Conservation (phyloP, 2,113 vertebrate genomes). For the Ctenodactylus gundi region DNA sequence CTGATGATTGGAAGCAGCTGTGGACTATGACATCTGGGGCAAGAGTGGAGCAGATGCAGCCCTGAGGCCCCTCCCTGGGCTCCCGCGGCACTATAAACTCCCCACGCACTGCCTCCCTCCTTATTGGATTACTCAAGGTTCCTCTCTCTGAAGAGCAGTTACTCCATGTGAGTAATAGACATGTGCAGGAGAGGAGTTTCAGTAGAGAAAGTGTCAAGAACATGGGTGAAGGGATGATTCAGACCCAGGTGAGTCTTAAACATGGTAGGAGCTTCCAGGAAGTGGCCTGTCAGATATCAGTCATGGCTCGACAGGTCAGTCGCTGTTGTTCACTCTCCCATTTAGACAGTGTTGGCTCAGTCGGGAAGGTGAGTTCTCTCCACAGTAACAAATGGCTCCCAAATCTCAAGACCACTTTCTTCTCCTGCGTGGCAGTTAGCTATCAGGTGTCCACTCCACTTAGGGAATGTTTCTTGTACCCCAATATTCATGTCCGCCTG, state of each 20-base stretch:
- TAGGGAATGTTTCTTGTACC: background rate
- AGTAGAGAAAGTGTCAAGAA: background rate
- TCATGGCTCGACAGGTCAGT: accelerated
- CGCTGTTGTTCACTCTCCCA: no score
- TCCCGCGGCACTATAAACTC: background rate
- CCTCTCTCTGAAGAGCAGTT: background rate
- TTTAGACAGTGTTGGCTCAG: accelerated
- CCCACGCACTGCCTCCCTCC: no score
- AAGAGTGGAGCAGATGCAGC: constrained; percentile 39
- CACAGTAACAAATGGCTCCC: background rate
- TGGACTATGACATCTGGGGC: constrained; percentile 61
- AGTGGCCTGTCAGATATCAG: background rate
- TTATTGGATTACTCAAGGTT: accelerated
- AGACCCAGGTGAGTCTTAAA: background rate
- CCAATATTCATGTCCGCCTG: no score
- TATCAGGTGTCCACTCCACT: background rate
- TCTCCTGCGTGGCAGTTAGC: accelerated
- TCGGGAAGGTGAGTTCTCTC: background rate
- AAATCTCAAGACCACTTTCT: background rate
- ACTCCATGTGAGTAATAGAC: background rate
- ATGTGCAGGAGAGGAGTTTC: background rate
- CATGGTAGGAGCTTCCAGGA: background rate
- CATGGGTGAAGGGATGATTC: background rate
- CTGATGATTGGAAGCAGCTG: constrained; percentile 75
- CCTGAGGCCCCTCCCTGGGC: background rate